Evolutionary conservation across 2,113 vertebrate species (phyloP).

Genomic region (Daboia siamensis): DNA sequence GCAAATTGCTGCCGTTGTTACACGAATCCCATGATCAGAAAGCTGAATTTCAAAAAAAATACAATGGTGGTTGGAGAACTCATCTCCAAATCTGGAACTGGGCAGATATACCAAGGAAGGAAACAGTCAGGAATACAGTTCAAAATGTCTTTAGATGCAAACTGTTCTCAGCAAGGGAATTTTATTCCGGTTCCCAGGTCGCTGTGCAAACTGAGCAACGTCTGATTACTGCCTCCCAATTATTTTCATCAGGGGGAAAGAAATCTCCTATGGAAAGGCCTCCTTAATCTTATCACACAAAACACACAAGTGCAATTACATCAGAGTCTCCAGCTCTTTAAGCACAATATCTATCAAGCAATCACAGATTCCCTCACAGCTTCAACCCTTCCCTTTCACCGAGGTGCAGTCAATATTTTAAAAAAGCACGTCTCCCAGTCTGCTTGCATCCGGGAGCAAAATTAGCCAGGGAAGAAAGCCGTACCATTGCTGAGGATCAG

Average conservation of each 20-base stretch:
- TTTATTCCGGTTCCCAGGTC: slow-evolving; percentile 14
- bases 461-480: not conserved
- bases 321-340: slow-evolving; percentile 72
- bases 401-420: not conserved
- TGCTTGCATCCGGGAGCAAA: not conserved
- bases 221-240: slow-evolving; percentile 74
- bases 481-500: not conserved
- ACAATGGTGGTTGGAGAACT: not conserved
- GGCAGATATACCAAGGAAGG: not conserved
- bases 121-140: not conserved
- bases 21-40: too few relatives aligned
- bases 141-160: not conserved
- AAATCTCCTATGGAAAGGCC: slow-evolving; percentile 71
- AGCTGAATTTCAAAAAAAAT: too few relatives aligned
- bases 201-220: slow-evolving; percentile 13
- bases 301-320: slow-evolving; percentile 84
- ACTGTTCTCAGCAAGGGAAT: not conserved
- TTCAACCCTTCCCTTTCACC: not conserved
- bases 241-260: slow-evolving; percentile 71
- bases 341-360: slow-evolving; percentile 78
- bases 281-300: slow-evolving; percentile 84
- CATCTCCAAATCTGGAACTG: not conserved
- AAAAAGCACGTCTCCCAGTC: not conserved
- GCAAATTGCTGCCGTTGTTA: too few relatives aligned
- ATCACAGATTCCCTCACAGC: slow-evolving; percentile 31